Conservation (phyloP, 2,888 invertebrate genomes). For the Ommatoiulus sabulosus region DNA sequence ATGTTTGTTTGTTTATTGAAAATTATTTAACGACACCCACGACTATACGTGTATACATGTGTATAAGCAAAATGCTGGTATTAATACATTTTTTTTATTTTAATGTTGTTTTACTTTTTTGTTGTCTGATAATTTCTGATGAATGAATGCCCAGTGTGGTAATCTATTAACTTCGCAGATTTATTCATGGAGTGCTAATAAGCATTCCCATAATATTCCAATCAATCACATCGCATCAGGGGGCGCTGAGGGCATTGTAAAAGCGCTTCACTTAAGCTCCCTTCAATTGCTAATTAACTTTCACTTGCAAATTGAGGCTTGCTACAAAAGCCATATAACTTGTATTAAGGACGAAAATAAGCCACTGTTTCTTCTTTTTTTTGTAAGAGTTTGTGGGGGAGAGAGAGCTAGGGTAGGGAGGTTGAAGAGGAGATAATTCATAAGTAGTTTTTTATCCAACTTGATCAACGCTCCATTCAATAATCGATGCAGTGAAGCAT, state of each 20-base stretch:
- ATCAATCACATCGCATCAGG: constrained; percentile 3
- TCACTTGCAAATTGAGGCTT: constrained; percentile 36
- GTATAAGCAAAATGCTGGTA: no score
- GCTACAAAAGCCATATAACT: constrained; percentile 8
- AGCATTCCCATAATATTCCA: constrained; percentile 5
- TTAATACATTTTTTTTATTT: neutral
- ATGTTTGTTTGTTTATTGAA: no score
- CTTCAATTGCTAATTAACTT: constrained; percentile 40
- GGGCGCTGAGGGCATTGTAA: constrained; percentile 6
- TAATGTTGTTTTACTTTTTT: neutral
- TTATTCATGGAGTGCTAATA: constrained; percentile 15
- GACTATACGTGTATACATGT: no score
- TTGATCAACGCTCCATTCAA: neutral
- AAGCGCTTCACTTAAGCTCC: neutral
- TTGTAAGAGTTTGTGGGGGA: neutral
- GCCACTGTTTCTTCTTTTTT: neutral
- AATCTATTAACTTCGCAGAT: neutral
- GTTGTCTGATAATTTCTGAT: neutral
- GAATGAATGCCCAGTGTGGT: neutral
- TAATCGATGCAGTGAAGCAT: constrained; percentile 4
- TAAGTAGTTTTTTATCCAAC: neutral
- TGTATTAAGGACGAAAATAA: neutral
- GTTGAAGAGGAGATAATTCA: neutral
- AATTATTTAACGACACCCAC: no score
- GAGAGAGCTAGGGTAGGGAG: neutral